phyloP scores from a whole-genome alignment of 2,888 invertebrate genomes.

The Graphium colonna region DNA sequence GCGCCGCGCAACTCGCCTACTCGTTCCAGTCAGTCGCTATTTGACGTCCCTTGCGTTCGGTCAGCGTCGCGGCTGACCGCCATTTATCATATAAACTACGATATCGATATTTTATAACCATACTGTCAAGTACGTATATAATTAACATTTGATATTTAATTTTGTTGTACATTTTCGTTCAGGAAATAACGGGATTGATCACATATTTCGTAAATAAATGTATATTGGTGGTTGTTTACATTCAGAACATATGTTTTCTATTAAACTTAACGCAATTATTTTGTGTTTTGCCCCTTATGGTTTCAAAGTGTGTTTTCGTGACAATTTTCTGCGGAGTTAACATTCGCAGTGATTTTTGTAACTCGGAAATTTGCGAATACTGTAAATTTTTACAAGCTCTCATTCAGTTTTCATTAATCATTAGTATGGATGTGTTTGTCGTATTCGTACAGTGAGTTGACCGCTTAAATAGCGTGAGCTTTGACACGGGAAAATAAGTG shows the following conservation, averaged over 20 bases:
- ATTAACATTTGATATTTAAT: slow-evolving; percentile 14
- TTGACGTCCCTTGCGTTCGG: slow-evolving; percentile 51
- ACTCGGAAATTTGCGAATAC: not conserved
- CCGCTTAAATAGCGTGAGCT: slow-evolving; percentile 34
- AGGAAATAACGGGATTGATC: not conserved
- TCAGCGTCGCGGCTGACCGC: slow-evolving; percentile 40
- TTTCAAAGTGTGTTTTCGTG: not conserved
- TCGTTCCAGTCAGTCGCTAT: slow-evolving; percentile 60
- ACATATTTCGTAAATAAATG: not conserved
- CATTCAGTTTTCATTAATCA: no score
- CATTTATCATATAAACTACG: slow-evolving; percentile 58
- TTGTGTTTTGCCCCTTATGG: no score
- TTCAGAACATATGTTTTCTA: slow-evolving; percentile 53
- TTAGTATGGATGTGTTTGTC: not conserved
- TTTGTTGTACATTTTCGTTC: slow-evolving; percentile 8
- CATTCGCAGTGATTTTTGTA: not conserved
- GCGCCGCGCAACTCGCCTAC: slow-evolving; percentile 53
- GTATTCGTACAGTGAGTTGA: slow-evolving; percentile 1
- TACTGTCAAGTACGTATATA: slow-evolving; percentile 58
- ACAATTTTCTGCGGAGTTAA: not conserved
- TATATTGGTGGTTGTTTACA: slow-evolving; percentile 59
- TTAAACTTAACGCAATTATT: not conserved
- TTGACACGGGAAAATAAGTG: slow-evolving; percentile 66
- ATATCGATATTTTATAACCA: slow-evolving; percentile 58
- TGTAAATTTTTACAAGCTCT: not conserved